Evolutionary conservation across 2,888 invertebrate species (phyloP).

Genomic region (Eristalinus aeneus): DNA sequence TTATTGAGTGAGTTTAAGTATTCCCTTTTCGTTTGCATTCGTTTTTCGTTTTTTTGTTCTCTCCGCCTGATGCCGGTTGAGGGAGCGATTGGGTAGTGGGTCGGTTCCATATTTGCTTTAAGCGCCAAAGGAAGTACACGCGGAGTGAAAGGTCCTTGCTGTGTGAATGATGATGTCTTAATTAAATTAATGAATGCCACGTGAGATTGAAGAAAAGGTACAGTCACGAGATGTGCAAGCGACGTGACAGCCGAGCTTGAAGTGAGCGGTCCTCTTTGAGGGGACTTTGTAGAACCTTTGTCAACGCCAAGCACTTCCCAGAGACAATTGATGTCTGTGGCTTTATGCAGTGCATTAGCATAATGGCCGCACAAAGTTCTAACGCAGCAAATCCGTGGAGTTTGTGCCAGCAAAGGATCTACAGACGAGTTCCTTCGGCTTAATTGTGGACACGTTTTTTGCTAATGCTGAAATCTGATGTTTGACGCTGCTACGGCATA

Average conservation of each 20-base stretch:
- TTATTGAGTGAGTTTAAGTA: slow-evolving; percentile 68
- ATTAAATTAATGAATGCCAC: slow-evolving; percentile 56
- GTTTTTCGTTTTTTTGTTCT: not conserved
- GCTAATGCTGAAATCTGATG: not conserved
- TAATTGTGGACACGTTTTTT: not conserved
- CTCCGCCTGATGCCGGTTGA: slow-evolving; percentile 6
- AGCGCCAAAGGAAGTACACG: not conserved
- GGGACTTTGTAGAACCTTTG: not conserved
- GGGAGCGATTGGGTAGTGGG: not conserved
- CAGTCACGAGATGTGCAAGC: not conserved
- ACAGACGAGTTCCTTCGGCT: not conserved
- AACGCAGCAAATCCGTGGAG: not conserved
- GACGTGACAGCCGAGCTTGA: not conserved
- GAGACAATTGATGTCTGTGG: not conserved
- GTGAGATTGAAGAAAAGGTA: slow-evolving; percentile 34
- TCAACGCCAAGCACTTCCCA: not conserved
- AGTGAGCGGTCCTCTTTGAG: not conserved
- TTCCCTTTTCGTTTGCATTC: slow-evolving; percentile 7
- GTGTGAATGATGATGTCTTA: slow-evolving; percentile 41
- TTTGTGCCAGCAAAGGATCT: not conserved
- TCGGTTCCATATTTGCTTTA: slow-evolving; percentile 1
- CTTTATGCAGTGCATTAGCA: not conserved
- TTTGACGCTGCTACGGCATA: not conserved
- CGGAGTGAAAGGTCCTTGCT: not conserved
- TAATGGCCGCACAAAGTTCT: not conserved